These are phyloP conservation scores for Ptychochromis oligacanthus DNA, from an alignment of 2,113 vertebrate genomes.

Conservation along the genomic window DNA sequence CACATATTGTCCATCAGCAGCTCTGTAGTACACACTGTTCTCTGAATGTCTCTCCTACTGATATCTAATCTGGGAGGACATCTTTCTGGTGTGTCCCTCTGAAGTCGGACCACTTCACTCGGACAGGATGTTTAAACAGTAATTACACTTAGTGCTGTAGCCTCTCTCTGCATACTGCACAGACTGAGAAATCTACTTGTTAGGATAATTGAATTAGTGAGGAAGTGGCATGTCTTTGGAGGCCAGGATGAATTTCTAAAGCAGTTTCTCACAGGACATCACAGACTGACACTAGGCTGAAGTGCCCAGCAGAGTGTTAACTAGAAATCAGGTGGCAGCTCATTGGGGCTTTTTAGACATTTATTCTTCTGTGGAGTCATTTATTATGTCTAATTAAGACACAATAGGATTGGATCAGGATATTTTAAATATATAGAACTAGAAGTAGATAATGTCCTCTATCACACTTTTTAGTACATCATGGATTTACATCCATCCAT, in stretches of 20 bases:
- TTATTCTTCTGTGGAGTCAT: neutral
- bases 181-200: neutral
- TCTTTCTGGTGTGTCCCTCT: conserved; percentile 11
- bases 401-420: too few species aligned
- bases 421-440: too few species aligned
- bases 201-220: neutral
- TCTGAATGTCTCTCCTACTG: neutral
- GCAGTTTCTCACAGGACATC: neutral
- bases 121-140: neutral
- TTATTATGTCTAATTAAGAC: too few species aligned
- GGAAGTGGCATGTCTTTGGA: neutral
- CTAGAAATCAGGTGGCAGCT: neutral
- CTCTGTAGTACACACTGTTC: conserved; percentile 38
- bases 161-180: neutral
- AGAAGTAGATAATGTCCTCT: too few species aligned
- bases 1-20: conserved; percentile 2
- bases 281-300: neutral
- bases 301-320: neutral
- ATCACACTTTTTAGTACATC: too few species aligned
- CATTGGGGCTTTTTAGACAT: neutral
- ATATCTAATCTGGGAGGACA: conserved; percentile 33
- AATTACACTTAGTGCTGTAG: neutral
- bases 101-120: conserved; percentile 13
- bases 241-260: neutral
- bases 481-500: too few species aligned